Conservation (phyloP, 2,797 vertebrate species). For the Trichosurus vulpecula region DNA sequence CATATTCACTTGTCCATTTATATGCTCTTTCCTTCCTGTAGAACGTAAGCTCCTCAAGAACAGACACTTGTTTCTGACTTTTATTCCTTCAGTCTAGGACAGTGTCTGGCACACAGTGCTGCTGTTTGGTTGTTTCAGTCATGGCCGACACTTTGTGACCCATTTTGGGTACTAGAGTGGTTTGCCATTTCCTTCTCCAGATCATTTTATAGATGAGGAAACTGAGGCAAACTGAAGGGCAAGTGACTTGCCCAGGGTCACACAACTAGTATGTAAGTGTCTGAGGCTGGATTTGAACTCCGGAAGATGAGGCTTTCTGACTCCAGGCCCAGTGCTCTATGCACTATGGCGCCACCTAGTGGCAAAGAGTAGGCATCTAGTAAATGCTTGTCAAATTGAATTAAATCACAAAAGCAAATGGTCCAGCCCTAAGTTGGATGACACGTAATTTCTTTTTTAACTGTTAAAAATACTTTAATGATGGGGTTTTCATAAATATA, state of each 20-base stretch:
- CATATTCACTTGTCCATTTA: background rate
- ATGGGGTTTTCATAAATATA: background rate
- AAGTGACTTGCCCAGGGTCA: background rate
- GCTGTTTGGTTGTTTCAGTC: background rate
- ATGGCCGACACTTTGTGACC: background rate
- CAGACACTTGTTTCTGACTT: background rate
- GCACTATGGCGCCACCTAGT: background rate
- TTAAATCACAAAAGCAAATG: background rate
- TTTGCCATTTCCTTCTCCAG: no score
- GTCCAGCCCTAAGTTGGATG: background rate
- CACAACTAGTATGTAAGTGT: no score
- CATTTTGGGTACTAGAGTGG: no score
- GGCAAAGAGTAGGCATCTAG: background rate
- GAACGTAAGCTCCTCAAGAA: background rate
- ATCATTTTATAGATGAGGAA: no score
- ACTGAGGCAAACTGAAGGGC: background rate
- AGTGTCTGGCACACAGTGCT: background rate
- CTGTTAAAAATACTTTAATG: background rate
- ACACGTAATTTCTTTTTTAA: background rate
- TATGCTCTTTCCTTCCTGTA: background rate
- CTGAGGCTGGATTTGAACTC: background rate
- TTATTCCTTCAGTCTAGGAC: background rate
- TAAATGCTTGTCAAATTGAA: background rate
- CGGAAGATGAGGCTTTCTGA: background rate
- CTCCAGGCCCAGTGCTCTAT: background rate